These are phyloP conservation scores for Recurvirostra avosetta DNA, from an alignment of 2,113 vertebrate species.

Conservation along the genomic window DNA sequence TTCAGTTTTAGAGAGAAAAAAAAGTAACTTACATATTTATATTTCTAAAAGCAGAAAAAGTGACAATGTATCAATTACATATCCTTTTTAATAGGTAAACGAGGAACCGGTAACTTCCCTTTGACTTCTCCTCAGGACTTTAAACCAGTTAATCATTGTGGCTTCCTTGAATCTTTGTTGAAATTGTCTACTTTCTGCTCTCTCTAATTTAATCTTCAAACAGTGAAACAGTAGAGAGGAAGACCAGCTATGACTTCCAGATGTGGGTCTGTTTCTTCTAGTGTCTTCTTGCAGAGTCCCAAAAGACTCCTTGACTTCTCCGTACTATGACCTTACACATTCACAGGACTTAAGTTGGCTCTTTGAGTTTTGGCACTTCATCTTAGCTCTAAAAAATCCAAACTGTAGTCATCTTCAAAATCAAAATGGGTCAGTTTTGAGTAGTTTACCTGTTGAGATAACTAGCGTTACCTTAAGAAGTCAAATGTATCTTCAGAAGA, in stretches of 20 bases:
- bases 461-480: background rate
- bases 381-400: background rate
- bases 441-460: background rate
- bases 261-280: background rate
- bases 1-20: background rate
- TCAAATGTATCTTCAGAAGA: background rate
- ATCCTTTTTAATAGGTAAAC: background rate
- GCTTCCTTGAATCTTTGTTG: background rate
- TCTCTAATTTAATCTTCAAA: background rate
- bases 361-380: background rate
- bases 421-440: background rate
- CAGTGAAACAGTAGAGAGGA: background rate
- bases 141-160: background rate
- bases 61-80: background rate
- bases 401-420: background rate
- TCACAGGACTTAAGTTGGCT: background rate
- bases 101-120: background rate
- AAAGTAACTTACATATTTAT: background rate
- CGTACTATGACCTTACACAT: background rate
- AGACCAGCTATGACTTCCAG: background rate
- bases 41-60: background rate
- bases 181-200: background rate
- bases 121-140: background rate
- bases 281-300: background rate
- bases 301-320: background rate